These are phyloP conservation scores for Neria commutata DNA, from an alignment of 2,888 invertebrate species.

Conservation along the genomic window DNA sequence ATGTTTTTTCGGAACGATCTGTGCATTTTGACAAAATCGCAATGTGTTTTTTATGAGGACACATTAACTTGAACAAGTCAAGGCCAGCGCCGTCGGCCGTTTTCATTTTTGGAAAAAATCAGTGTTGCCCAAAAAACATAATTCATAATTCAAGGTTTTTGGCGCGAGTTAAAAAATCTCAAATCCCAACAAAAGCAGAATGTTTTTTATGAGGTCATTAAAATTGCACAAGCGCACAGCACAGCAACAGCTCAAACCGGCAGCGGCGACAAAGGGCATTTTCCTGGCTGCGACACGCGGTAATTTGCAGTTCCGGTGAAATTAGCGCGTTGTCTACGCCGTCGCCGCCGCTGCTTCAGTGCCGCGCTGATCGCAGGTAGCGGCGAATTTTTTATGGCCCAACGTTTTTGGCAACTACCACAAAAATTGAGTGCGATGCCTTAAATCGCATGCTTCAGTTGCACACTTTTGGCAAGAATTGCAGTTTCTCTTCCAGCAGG, in stretches of 20 bases:
- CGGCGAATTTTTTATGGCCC: neutral
- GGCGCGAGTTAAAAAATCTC: too few species aligned
- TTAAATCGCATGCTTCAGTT: neutral
- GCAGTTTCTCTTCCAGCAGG: too few species aligned
- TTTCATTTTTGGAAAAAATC: neutral
- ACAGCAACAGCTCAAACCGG: too few species aligned
- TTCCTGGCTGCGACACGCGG: slow-evolving; percentile 24
- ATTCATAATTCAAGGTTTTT: neutral
- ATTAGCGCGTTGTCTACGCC: slow-evolving; percentile 17
- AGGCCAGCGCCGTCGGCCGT: too few species aligned
- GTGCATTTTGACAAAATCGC: too few species aligned
- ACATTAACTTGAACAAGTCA: neutral
- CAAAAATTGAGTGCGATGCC: neutral
- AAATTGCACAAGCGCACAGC: neutral
- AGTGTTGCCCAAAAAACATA: neutral
- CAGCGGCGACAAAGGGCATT: slow-evolving; percentile 15
- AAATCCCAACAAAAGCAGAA: too few species aligned
- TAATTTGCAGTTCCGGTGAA: slow-evolving; percentile 49
- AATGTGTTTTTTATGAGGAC: neutral
- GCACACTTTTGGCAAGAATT: neutral
- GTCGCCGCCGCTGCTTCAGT: neutral
- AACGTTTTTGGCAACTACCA: neutral
- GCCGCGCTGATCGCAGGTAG: neutral
- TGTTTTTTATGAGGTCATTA: neutral
- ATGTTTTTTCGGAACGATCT: neutral